Percentiles rank a stretch among this genome's conserved stretches.
These are phyloP conservation scores for Cotesia vestalis DNA, from an alignment of 1,140 invertebrate species.

Conservation along the genomic window DNA sequence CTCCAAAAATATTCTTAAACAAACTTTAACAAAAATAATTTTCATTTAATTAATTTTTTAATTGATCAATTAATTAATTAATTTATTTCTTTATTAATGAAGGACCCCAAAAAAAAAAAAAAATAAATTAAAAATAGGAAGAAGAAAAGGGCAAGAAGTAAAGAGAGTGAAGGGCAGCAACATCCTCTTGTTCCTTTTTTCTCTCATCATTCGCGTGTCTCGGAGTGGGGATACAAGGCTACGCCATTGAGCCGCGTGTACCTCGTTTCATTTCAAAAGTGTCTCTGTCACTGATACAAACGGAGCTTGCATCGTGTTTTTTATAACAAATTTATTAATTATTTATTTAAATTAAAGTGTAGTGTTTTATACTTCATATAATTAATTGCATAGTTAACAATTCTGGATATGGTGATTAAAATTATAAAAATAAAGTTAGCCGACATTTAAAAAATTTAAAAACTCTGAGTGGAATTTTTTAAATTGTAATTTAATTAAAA, in stretches of 20 bases:
- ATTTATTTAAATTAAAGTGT: background rate
- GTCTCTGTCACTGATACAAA: slow-evolving; percentile 8
- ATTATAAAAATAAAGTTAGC: too few species aligned
- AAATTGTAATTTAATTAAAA: too few species aligned
- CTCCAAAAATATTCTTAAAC: too few species aligned
- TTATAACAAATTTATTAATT: background rate
- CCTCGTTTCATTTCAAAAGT: slow-evolving; percentile 30
- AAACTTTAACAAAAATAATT: too few species aligned
- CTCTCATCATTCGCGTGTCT: background rate
- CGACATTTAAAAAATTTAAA: too few species aligned
- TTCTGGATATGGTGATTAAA: too few species aligned
- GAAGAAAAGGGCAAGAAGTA: background rate
- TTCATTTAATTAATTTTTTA: too few species aligned
- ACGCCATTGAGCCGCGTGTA: slow-evolving; percentile 26
- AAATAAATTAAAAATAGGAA: background rate
- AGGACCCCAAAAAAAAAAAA: background rate
- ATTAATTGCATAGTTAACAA: too few species aligned
- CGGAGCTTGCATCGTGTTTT: slow-evolving; percentile 12
- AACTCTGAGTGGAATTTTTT: too few species aligned
- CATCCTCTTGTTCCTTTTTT: slow-evolving; percentile 20
- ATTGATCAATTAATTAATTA: too few species aligned
- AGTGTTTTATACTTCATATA: background rate
- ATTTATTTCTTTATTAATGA: too few species aligned
- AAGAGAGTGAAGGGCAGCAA: slow-evolving; percentile 11
- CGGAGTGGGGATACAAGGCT: background rate